These are phyloP conservation scores for Haemorhous mexicanus DNA, from an alignment of 2,113 vertebrate species.

Conservation along the genomic window DNA sequence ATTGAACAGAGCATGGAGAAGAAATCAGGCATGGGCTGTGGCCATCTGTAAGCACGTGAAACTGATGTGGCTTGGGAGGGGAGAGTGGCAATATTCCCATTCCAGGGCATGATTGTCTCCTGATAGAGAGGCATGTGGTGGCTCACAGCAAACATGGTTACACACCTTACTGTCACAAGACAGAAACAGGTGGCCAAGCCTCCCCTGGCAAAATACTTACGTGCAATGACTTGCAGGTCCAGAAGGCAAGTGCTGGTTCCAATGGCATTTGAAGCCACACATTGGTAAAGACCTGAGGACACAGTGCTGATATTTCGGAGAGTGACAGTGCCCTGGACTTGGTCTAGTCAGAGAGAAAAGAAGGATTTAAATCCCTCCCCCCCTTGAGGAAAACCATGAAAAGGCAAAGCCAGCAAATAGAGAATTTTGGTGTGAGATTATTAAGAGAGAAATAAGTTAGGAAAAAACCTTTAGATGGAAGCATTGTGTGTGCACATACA, in stretches of 20 bases:
- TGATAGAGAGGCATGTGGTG: not conserved
- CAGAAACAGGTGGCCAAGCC: not conserved
- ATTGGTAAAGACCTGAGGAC: conserved; percentile 95
- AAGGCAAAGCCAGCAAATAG: conserved; percentile 37
- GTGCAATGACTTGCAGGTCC: conserved; percentile 91
- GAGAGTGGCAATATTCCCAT: not conserved
- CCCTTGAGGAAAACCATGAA: not conserved
- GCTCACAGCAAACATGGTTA: not conserved
- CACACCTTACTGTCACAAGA: conserved; percentile 2
- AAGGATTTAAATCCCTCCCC: conserved; percentile 54
- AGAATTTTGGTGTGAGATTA: conserved; percentile 16
- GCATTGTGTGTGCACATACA: not conserved
- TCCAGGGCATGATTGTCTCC: not conserved
- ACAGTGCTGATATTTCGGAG: conserved; percentile 92
- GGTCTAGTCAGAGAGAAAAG: conserved; percentile 80
- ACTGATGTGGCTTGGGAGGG: not conserved
- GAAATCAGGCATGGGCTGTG: not conserved
- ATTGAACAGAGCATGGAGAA: conserved; percentile 40
- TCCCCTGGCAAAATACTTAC: conserved; percentile 79
- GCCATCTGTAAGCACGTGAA: not conserved
- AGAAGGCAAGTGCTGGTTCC: conserved; percentile 94
- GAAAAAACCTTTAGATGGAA: conserved; percentile 47
- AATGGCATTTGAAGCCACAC: conserved; percentile 91
- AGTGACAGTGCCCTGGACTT: conserved; percentile 92
- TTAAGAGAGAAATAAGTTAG: conserved; percentile 38